Base-by-base conservation (phyloP, 2,113 vertebrate species). In the Laticauda laticaudata region DNA sequence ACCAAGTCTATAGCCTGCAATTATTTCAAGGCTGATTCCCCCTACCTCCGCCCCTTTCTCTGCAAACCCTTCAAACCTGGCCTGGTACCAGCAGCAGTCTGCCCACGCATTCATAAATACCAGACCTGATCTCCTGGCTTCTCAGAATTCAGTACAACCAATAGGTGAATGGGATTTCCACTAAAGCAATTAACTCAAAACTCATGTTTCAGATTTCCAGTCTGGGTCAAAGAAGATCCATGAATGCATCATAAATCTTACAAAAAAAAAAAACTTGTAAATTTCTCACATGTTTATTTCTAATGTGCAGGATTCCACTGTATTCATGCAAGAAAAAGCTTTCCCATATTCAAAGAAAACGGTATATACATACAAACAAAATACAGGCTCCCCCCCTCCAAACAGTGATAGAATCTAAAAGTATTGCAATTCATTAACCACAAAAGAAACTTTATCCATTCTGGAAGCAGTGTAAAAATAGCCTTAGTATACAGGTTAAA, bases 231-330 rank as follows among this genome's bases (percentile, higher is more conserved):
- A 93, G 56, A 94, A 93, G 54, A 1, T 81, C 87, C 53, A 98
- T 94, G 92, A 97, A 97, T 10, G 29, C 96, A 96, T 97, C 94
- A 96, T 94, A 95, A 97, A 88, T 95, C 94, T 94, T 91, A 53
- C 92, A 96, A 56, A 95, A 51, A 51, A 21, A 51, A 45, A 48
- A 21, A 87, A 45, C 4, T 24, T 91, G 93, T 95, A 92, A 97
- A 95, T 91, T 97, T 97, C 97, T 94, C 92, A 61, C 21, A 91
- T 92, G 93, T 97, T 98, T 98, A 98, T 98, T 98, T 97, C 97
- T 94, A 91, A 96, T 97, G 97, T 98, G 96, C 94, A 92, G 95
- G 91, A 64, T 95, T 94, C 91, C 96, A 96, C 93, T 96, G 95
- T 96, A 94, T 96, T 95, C 96, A 97, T 96, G 96, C 97, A 97